These are phyloP conservation scores for Isotomurus palustris DNA, from an alignment of 2,888 invertebrate species.

Conservation along the genomic window DNA sequence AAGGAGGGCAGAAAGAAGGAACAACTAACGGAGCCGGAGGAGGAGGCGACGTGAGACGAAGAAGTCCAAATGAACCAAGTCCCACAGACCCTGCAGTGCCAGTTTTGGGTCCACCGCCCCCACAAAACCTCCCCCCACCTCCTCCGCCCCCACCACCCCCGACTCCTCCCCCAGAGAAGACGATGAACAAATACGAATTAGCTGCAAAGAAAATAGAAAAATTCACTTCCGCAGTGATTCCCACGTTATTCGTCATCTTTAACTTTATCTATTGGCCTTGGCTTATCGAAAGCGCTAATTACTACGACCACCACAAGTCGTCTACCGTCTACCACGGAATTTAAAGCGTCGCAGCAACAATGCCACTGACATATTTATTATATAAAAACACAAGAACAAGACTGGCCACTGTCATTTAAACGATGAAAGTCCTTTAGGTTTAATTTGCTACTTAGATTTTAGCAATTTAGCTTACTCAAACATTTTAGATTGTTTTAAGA, in stretches of 20 bases:
- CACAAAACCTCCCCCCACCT: conserved; percentile 12
- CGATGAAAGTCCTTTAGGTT: too few species aligned
- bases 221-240: conserved; percentile 43
- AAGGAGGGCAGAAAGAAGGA: too few species aligned
- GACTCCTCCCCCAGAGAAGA: conserved; percentile 21
- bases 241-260: conserved; percentile 42
- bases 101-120: not conserved
- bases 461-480: too few species aligned
- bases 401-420: too few species aligned
- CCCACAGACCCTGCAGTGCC: not conserved
- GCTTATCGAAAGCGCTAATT: conserved; percentile 40
- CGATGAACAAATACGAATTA: conserved; percentile 39
- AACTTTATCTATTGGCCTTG: conserved; percentile 46
- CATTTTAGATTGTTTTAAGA: too few species aligned
- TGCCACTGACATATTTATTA: too few species aligned
- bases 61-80: not conserved
- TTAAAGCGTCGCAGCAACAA: conserved; percentile 9
- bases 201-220: conserved; percentile 43
- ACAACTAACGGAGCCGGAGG: too few species aligned
- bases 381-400: too few species aligned
- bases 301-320: conserved; percentile 29
- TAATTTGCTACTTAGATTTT: too few species aligned
- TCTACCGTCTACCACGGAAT: conserved; percentile 33
- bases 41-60: conserved; percentile 1
- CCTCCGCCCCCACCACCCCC: conserved; percentile 16